These are phyloP conservation scores for Chrysocyon brachyurus DNA, from an alignment of 2,797 vertebrate genomes.

Conservation along the genomic window DNA sequence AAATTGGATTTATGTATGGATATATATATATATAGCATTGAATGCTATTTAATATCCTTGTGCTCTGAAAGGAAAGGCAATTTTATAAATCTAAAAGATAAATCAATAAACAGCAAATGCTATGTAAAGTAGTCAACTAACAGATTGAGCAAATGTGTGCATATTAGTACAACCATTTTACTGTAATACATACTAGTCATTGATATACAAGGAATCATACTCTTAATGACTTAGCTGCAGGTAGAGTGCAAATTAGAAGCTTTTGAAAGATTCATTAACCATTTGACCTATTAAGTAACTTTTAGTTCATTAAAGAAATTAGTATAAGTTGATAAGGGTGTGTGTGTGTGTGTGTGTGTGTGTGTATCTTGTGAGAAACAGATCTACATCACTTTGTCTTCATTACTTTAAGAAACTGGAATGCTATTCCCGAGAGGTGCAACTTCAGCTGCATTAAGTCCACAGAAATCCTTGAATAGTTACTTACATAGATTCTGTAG, in stretches of 20 bases:
- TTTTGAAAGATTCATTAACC: conserved; percentile 64
- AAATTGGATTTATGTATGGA: not conserved
- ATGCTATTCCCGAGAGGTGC: not conserved
- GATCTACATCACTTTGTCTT: not conserved
- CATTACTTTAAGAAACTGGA: not conserved
- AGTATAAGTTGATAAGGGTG: not conserved
- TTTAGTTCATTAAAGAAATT: conserved; percentile 34
- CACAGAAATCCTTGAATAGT: not conserved
- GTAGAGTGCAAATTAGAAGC: conserved; percentile 17
- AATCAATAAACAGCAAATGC: not conserved
- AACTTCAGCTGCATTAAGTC: not conserved
- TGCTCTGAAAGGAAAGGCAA: not conserved
- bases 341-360: not conserved
- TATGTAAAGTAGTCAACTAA: conserved; percentile 42
- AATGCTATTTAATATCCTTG: not conserved
- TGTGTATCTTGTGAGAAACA: not conserved
- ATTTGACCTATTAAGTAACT: conserved; percentile 14
- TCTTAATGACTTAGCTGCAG: conserved; percentile 33
- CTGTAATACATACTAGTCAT: not conserved
- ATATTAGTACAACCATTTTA: not conserved
- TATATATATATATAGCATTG: not conserved
- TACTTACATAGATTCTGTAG: not conserved
- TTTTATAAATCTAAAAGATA: conserved; percentile 11
- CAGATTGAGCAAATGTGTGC: not conserved
- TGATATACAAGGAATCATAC: not conserved